Evolutionary conservation across 2,888 invertebrate species (phyloP), one percentile per base, ranked within the genome.

Genomic region (Schizotus pectinicornis): DNA sequence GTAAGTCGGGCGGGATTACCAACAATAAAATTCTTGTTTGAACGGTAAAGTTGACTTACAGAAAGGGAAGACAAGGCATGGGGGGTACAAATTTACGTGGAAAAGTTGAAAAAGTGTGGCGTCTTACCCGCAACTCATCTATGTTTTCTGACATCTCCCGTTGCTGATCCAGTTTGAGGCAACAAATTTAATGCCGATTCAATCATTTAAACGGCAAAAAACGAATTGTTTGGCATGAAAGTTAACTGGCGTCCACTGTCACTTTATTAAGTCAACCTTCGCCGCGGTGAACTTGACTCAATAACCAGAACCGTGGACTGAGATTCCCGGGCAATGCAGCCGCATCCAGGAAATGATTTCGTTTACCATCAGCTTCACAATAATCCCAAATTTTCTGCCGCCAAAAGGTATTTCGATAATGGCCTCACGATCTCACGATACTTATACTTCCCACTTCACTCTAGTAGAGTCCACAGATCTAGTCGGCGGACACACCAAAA

Each of bases 71-170:
- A 11, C n/a, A n/a, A n/a, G n/a, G n/a, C n/a, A n/a, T n/a, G n/a
- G n/a, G n/a, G 48, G 53, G 48, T 50, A 52, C 30, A 57, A 6
- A 37, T 48, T 43, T 51, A 38, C 30, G 55, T n/a, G 37, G 30
- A 1, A 42, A 48, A 43, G 5, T 22, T 42, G 9, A 14, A 56
- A 46, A 45, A 12, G 11, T 22, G n/a, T 13, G 32, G 13, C 6
- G 33, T 47, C 63, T 71, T 74, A 78, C 79, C 78, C 77, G 77
- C 67, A 79, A 71, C 61, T 78, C 78, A 73, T 78, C 78, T 65
- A 77, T 76, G 68, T 77, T 77, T 72, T 79, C 79, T 69, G 79
- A 77, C 79, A 79, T 79, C 69, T 77, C 79, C 77, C 70, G 61
- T 63, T 59, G 62, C 61, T 55, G 59, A 47, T 64, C 48, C 46